A percentile compares a stretch with the other conserved stretches of the same genome.
These are phyloP conservation scores for Zygogramma bicolorata DNA, from an alignment of 2,888 invertebrate genomes.

Conservation along the genomic window DNA sequence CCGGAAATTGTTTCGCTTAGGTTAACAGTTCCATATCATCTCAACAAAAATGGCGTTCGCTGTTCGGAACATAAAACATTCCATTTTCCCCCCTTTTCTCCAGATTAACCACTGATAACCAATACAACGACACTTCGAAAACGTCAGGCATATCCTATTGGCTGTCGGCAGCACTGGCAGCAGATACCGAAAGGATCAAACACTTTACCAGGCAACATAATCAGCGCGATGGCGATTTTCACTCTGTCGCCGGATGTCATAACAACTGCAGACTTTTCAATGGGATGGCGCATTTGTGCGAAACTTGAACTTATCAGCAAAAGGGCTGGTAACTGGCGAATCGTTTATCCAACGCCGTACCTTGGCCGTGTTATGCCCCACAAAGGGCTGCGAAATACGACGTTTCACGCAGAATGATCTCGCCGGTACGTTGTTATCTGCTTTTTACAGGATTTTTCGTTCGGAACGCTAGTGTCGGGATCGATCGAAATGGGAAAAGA, in stretches of 20 bases:
- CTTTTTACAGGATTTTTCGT: no score
- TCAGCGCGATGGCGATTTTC: conserved; percentile 39
- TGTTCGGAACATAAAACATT: neutral
- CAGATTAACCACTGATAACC: neutral
- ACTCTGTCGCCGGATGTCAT: conserved; percentile 39
- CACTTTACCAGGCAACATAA: conserved; percentile 32
- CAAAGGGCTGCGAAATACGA: neutral
- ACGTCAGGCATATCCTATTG: neutral
- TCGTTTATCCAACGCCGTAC: conserved; percentile 30
- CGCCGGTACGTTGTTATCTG: neutral
- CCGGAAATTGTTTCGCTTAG: no score
- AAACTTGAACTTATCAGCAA: conserved; percentile 36
- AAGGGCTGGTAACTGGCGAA: conserved; percentile 33
- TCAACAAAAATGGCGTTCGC: no score
- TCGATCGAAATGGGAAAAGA: no score
- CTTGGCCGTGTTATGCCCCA: conserved; percentile 10
- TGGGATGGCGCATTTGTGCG: conserved; percentile 29
- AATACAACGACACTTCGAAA: neutral
- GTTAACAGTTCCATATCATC: no score
- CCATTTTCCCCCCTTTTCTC: neutral
- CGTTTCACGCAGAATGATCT: neutral
- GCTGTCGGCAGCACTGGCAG: conserved; percentile 21
- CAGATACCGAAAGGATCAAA: conserved; percentile 36
- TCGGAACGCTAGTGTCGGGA: no score
- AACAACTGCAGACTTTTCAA: conserved; percentile 40